Conservation (phyloP, 2,888 invertebrate species). For the Caenorhabditis macrosperma region DNA sequence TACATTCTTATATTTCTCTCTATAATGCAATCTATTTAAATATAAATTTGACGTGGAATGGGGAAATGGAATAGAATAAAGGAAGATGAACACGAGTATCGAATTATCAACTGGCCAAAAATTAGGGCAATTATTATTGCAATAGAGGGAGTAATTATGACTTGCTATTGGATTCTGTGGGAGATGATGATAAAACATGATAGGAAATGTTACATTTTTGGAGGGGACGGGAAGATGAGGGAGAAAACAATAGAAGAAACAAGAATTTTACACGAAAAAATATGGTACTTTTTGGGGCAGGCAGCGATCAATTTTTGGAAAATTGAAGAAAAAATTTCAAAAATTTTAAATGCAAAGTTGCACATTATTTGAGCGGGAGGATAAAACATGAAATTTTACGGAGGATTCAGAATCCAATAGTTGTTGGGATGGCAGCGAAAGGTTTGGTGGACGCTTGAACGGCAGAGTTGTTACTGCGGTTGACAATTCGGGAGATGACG, state of each 20-base stretch:
- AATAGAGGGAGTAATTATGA: not conserved
- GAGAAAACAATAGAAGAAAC: not conserved
- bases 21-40: constrained; percentile 30
- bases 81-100: not conserved
- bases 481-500: constrained; percentile 37
- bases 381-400: constrained; percentile 38
- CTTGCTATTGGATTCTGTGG: too few relatives aligned
- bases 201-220: constrained; percentile 9
- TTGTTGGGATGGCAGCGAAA: constrained; percentile 40
- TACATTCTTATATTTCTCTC: too few relatives aligned
- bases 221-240: not conserved
- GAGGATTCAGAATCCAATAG: constrained; percentile 24
- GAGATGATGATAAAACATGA: not conserved
- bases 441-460: constrained; percentile 5
- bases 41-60: not conserved
- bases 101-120: not conserved
- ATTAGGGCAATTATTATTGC: not conserved
- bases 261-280: not conserved
- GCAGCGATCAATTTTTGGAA: not conserved
- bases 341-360: not conserved
- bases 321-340: not conserved
- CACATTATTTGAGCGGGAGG: not conserved
- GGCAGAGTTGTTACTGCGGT: constrained; percentile 9
- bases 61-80: not conserved
- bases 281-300: not conserved